These are phyloP conservation scores for Gymnocephalus cernua DNA, from an alignment of 2,113 vertebrate genomes.

Conservation along the genomic window DNA sequence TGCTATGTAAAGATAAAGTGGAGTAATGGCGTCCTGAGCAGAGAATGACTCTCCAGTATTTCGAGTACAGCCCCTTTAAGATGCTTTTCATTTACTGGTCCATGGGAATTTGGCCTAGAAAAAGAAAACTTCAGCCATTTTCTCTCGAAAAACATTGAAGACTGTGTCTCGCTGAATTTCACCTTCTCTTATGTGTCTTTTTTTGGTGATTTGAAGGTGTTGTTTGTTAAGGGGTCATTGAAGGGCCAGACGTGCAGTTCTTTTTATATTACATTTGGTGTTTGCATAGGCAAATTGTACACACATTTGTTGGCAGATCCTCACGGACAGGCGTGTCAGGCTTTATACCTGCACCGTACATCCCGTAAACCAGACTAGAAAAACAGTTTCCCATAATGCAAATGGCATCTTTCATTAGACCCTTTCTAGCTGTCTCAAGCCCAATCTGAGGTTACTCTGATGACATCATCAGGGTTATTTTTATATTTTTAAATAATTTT, in stretches of 20 bases:
- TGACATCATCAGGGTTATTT: not conserved
- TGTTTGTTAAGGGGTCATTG: not conserved
- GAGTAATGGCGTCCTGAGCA: too few species aligned
- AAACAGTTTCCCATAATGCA: not conserved
- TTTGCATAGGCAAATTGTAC: not conserved
- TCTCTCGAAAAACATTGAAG: not conserved
- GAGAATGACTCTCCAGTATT: too few species aligned
- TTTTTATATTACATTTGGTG: not conserved
- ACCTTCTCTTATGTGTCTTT: not conserved
- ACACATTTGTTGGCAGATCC: not conserved
- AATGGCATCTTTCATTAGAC: not conserved
- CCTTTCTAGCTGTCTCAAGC: not conserved
- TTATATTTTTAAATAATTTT: not conserved
- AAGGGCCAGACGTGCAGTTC: not conserved
- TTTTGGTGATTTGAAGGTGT: not conserved
- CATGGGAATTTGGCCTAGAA: not conserved
- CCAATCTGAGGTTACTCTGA: conserved; percentile 1
- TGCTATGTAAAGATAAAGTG: too few species aligned
- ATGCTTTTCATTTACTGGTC: not conserved
- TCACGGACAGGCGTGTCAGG: not conserved
- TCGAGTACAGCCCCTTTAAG: too few species aligned
- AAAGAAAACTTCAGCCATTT: not conserved
- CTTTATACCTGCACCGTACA: too few species aligned
- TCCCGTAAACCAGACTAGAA: not conserved
- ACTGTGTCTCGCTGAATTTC: not conserved